These are phyloP conservation scores for Hoplodrina blanda DNA, from an alignment of 2,888 invertebrate genomes.

Conservation along the genomic window DNA sequence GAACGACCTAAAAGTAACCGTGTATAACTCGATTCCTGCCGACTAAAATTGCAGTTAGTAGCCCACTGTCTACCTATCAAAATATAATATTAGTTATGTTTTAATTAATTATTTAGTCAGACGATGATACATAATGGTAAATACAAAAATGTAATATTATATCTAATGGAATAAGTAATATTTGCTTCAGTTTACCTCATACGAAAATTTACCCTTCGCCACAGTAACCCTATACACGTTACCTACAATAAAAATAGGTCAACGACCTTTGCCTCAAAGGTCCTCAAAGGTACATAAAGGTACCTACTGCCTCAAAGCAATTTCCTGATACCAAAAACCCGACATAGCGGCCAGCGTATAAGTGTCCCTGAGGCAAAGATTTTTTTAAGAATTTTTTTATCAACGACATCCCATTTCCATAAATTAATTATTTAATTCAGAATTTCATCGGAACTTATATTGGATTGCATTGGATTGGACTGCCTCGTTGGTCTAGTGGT, in stretches of 20 bases:
- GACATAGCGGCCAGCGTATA: background rate
- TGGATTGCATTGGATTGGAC: background rate
- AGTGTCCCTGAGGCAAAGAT: slow-evolving; percentile 4
- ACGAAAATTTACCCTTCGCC: no score
- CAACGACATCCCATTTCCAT: slow-evolving; percentile 2
- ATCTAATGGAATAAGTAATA: no score
- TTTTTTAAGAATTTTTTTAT: slow-evolving; percentile 28
- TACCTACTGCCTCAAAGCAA: slow-evolving; percentile 1
- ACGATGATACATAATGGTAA: no score
- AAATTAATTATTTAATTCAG: slow-evolving; percentile 26
- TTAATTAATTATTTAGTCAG: no score
- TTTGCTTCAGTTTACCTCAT: no score
- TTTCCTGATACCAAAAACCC: slow-evolving; percentile 22
- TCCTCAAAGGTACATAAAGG: background rate
- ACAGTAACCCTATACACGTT: background rate
- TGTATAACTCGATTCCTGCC: no score
- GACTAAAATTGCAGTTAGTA: no score
- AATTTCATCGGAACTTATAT: slow-evolving; percentile 3
- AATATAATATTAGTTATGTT: no score
- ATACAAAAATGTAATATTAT: no score
- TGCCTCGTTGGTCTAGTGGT: no score
- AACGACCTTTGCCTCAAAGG: background rate
- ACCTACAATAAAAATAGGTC: background rate
- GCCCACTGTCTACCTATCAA: no score
- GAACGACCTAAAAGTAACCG: no score